Base-by-base conservation (phyloP, 2,888 invertebrate genomes). In the Ennomos fuscantarius region DNA sequence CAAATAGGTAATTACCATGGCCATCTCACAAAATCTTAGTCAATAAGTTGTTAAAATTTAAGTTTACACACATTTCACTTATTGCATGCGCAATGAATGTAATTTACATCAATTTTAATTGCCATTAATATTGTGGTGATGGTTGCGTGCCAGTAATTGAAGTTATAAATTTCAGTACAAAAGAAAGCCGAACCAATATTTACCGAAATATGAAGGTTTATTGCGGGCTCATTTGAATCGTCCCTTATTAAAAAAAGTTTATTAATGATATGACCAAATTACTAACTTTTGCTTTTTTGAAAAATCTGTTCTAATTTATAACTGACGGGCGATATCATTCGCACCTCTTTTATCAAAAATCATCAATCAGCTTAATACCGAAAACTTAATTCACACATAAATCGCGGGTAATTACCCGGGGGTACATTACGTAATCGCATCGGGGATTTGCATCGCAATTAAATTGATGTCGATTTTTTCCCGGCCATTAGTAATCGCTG, bases 381-480 rank as follows among this genome's bases (percentile, higher is more conserved):
- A 39, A 55, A 49, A 49, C 24, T 66, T 66, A 54, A 65, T 71
- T 73, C 59, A 50, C 66, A 65, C 74, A 69, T 72, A 71, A 76
- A 74, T 69, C 67, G 55, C 39, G 15, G 49, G 57, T 52, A 53
- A 54, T 60, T 56, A 60, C 60, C 69, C 12, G 15, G 8, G 12
- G 11, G 36, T 37, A 34, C 62, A 49, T 24, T 24, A 24, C 24
- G 24, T 24, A 24, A 24, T 24, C 54, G 62, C 72, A 70, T 72
- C 73, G 55, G 49, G 54, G 66, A 43, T 72, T 74, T 73, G 71
- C 72, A 74, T 76, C 73, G 75, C 75, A 76, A 84, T 82, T 81
- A 82, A 79, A 81, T 80, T 72, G 69, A 73, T 79, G 39, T 78
- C 74, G 76, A 74, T 79, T 84, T 82, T 80, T 86, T 82, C 42